Base-by-base conservation (phyloP, 2,888 invertebrate species). In the Drosophila demipolita region DNA sequence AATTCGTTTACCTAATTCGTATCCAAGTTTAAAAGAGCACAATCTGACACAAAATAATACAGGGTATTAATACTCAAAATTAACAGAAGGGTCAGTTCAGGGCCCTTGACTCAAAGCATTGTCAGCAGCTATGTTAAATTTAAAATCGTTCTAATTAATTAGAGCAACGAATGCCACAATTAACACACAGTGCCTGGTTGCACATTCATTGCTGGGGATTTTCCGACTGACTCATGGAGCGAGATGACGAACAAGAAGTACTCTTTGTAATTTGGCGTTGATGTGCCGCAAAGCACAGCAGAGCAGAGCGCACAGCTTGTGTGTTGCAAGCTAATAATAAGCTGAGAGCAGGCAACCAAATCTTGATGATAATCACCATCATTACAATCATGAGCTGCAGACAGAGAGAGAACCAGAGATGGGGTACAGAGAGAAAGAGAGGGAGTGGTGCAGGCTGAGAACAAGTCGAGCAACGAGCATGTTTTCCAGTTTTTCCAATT, bases 281-380 rank as follows among this genome's bases (percentile, higher is more conserved):
- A 85, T 74, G 64, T 86, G 83, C 88, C 81, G 83, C 86, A 77
- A 45, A 6, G 35, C 40, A n/a, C 17, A 3, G 38, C 38, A 17
- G 3, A 38, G 38, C 42, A 20, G n/a, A n/a, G n/a, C 11, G 11
- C 12, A 45, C 45, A 78, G 66, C 33, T 82, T 86, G 78, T 60
- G 78, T 60, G 78, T 29, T 68, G 77, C 75, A 86, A 85, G 86
- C 87, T 82, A 87, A 87, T 87, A 84, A 87, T 87, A 84, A 83
- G 70, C 74, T 63, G 45, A 48, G 32, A 48, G 23, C 45, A 23
- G 50, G 65, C 60, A 63, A 79, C 54, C 54, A 74, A 60, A 53
- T 29, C 29, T 29, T 62, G 57, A 73, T 75, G 20, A 70, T 71
- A 53, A 69, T 65, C 48, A 70, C 68, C 53, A 69, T 66, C 48